A percentile compares a stretch with the other conserved stretches of the same genome.
phyloP scores from a whole-genome alignment of 2,113 vertebrate genomes.

The Grus americana region DNA sequence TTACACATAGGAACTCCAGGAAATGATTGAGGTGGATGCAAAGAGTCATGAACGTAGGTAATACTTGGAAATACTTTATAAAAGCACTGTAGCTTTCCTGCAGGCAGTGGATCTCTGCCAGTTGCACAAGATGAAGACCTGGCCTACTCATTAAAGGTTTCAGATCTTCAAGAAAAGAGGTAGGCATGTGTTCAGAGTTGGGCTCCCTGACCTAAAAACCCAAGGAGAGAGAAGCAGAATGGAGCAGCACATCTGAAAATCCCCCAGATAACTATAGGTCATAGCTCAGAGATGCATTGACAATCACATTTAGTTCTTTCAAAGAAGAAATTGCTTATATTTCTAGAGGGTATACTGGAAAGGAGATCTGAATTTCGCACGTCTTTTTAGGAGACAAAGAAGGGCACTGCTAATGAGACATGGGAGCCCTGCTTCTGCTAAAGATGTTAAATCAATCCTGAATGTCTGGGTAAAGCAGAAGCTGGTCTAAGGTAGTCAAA shows the following conservation, averaged over 20 bases:
- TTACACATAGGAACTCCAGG: slow-evolving; percentile 2
- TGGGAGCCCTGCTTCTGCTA: background rate
- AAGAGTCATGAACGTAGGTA: background rate
- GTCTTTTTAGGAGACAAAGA: background rate
- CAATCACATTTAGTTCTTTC: background rate
- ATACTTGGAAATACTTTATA: slow-evolving; percentile 24
- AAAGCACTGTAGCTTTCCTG: background rate
- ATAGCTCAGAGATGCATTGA: background rate
- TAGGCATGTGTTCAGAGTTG: background rate
- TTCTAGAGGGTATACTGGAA: background rate
- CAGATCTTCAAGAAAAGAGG: background rate
- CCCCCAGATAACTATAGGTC: background rate
- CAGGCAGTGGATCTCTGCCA: slow-evolving; percentile 43
- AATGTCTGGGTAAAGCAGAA: background rate
- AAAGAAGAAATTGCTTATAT: background rate
- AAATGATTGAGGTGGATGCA: slow-evolving; percentile 21
- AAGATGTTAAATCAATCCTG: background rate
- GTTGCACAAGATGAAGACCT: slow-evolving; percentile 11
- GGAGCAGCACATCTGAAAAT: background rate
- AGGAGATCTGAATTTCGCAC: background rate
- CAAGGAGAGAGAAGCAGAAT: background rate
- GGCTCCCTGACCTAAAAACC: background rate
- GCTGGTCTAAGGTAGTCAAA: background rate
- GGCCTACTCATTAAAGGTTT: slow-evolving; percentile 45
- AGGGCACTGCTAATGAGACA: background rate